Base-by-base conservation (phyloP, 2,888 invertebrate species). In the Cryptophagus acutangulus region DNA sequence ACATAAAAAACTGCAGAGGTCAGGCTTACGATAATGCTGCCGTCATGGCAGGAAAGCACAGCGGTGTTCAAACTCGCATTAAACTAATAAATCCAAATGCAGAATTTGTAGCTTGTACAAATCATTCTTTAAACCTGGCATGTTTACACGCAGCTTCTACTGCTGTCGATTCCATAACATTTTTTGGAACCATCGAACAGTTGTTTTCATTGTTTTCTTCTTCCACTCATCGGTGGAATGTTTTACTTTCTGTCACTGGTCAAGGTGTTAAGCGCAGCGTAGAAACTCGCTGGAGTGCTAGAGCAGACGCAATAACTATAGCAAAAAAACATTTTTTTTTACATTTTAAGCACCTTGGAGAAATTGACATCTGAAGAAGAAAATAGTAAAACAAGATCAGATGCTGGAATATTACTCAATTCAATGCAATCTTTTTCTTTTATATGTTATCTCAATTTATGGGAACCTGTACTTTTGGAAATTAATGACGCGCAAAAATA, bases 21-120 rank as follows among this genome's bases (percentile, higher is more conserved):
- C 54, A 53, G 46, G 56, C 47, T 35, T 53, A 58, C 36, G 54
- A 55, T 43, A 57, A 54, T 44, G 54, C 49, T 41, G 50, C 49
- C 25, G 36, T 36, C 3, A 52, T 52, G 48, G 38, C 47, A 36
- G 52, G 52, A 37, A 33, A 44, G 24, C 40, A 45, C 17, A 12
- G 17, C 12, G 41, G 41, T 15, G 42, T 47, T 24, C 44, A 44
- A 24, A 6, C 14, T 10, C 31, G 45, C 33, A 52, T 49, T 17
- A 44, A 45, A 43, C 41, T 51, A 38, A 43, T 51, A 30, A 51
- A 50, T 40, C 50, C 49, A 8, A 45, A 48, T 16, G 47, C 31
- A 25, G 36, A 52, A 39, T 43, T 43, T 17, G 28, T 44, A 20
- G 34, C 41, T 31, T 49, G 44, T 28, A 31, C 38, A 35, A 38